A percentile compares a stretch with the other conserved stretches of the same genome.
phyloP scores from a whole-genome alignment of 2,888 invertebrate genomes.

The Drosophila imparisetae region DNA sequence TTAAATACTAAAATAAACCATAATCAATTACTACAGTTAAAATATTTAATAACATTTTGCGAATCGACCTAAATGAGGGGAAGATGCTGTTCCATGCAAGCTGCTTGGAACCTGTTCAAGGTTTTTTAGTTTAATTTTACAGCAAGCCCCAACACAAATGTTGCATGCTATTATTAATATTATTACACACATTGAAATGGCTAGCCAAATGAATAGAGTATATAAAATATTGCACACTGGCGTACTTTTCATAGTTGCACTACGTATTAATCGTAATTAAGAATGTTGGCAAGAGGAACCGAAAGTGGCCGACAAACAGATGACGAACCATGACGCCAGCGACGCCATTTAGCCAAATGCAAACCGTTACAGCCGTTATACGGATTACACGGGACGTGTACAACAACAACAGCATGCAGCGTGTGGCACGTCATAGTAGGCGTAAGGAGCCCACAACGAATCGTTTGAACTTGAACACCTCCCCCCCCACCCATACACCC shows the following conservation, averaged over 20 bases:
- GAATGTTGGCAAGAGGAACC: conserved; percentile 19
- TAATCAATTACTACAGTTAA: background rate
- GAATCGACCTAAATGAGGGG: background rate
- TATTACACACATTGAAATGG: background rate
- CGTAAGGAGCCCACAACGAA: conserved; percentile 30
- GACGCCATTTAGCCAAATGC: conserved; percentile 58
- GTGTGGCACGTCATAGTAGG: conserved; percentile 30
- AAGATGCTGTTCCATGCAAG: background rate
- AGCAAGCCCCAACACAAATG: background rate
- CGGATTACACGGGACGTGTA: conserved; percentile 48
- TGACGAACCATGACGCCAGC: conserved; percentile 74
- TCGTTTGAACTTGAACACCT: conserved; percentile 48
- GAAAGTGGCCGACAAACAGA: conserved; percentile 39
- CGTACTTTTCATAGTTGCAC: background rate
- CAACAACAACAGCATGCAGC: conserved; percentile 12
- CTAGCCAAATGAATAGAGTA: background rate
- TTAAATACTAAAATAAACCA: background rate
- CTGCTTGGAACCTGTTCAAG: background rate
- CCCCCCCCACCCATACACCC: too few relatives aligned
- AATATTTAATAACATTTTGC: background rate
- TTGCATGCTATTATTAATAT: background rate
- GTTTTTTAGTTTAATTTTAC: background rate
- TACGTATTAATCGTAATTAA: conserved; percentile 6
- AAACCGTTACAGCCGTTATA: conserved; percentile 59
- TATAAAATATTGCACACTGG: background rate